Evolutionary conservation across 2,797 vertebrate species (phyloP), one percentile per base, ranked within the genome.

Genomic region (Australoheros facetus): DNA sequence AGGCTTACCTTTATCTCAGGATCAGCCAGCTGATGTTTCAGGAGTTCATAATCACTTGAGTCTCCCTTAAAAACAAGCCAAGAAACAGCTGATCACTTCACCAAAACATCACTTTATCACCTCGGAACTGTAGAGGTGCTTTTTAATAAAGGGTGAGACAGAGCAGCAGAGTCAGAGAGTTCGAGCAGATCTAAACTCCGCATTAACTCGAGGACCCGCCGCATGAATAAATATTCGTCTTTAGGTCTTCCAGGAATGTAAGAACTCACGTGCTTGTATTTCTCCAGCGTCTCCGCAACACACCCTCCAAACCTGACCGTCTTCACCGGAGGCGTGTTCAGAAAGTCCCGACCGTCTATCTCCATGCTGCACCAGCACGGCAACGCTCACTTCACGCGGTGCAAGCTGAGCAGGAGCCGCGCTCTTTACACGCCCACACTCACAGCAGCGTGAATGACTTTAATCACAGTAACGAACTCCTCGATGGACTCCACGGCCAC

Each of bases 301-400:
- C 89, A 96, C 0, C 96, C 96, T 17, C 98, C 98, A 80, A 99
- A 99, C 14, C 98, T 89, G 78, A 99, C 98, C 0, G 96, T 97
- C 92, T 98, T 99, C 75, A 93, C 89, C 3, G 96, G 96, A 10
- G 97, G 96, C n/a, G 95, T 95, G 86, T 87, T 96, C 12, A 97
- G 21, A 87, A 98, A 98, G 71, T 97, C 97, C 75, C 92, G 84
- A 12, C 88, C 83, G 53, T 93, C 91, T 4, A 85, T 17, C 75
- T 96, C 95, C 96, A 97, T 97, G 12, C 17, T 76, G 21, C 3
- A 13, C 23, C 17, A 4, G 60, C 10, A 3, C 2, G 21, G 17
- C 4, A 9, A 23, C 2, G 9, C 2, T 1, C 28, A 4, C 32
- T 58, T 58, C 12, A 26, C 1, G 6, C 1, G 1, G 69, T 45